Evolutionary conservation across 2,113 vertebrate genomes (phyloP).

Genomic region (Ameiurus melas): DNA sequence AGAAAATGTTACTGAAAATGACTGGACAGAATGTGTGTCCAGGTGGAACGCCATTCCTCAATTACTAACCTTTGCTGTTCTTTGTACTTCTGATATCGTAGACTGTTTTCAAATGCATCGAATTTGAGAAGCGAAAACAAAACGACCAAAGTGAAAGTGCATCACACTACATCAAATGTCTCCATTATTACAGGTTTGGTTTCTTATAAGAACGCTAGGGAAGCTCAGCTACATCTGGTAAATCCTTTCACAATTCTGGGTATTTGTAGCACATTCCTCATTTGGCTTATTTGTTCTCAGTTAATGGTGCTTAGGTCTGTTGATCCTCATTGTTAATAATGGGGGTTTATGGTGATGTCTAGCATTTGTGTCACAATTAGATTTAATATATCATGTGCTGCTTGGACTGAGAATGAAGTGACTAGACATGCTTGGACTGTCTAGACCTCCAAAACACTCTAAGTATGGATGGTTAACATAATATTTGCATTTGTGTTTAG

Average conservation of each 20-base stretch:
- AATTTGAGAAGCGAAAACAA: not conserved
- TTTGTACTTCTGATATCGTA: not conserved
- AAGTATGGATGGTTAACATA: not conserved
- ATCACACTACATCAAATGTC: not conserved
- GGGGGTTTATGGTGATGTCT: not conserved
- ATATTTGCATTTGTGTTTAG: conserved; percentile 4
- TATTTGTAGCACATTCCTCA: not conserved
- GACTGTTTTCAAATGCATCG: not conserved
- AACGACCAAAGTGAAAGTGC: not conserved
- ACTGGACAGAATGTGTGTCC: not conserved
- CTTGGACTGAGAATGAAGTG: not conserved
- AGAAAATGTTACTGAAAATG: not conserved
- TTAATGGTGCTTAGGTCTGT: conserved; percentile 52
- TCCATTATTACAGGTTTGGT: not conserved
- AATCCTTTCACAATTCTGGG: not conserved
- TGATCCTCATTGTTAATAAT: not conserved
- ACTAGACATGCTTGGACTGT: not conserved
- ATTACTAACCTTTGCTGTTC: not conserved
- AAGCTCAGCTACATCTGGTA: not conserved
- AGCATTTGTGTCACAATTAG: not conserved
- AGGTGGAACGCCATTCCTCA: not conserved
- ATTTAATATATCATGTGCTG: not conserved
- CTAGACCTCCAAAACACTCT: not conserved
- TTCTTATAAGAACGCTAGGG: not conserved
- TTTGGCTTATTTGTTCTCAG: conserved; percentile 36